Evolutionary conservation across 1,140 invertebrate species (phyloP).

Genomic region (Brachionus manjavacas): DNA sequence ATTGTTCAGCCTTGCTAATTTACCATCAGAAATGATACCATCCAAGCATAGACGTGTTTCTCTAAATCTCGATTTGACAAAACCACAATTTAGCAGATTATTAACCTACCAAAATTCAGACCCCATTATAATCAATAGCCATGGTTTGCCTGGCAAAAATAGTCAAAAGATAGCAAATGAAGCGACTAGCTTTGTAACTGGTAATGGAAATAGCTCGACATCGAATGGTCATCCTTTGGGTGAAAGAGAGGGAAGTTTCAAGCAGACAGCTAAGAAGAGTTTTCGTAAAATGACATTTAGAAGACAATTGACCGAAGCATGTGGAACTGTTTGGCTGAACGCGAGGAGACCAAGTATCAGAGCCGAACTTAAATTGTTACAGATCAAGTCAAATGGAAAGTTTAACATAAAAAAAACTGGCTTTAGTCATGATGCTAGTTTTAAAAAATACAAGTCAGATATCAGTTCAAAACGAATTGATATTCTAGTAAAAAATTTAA

Average conservation of each 20-base stretch:
- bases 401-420: conserved; percentile 22
- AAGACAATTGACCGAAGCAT: conserved; percentile 72
- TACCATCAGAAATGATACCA: conserved; percentile 79
- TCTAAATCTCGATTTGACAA: conserved; percentile 47
- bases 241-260: conserved; percentile 24
- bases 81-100: conserved; percentile 11
- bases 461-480: neutral
- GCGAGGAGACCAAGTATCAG: conserved; percentile 74
- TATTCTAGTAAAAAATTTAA: conserved; percentile 9
- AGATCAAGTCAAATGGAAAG: conserved; percentile 64
- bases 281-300: conserved; percentile 68
- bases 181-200: neutral
- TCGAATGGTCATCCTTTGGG: neutral
- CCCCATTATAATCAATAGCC: neutral
- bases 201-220: neutral
- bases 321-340: conserved; percentile 76
- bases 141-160: neutral
- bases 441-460: neutral
- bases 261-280: conserved; percentile 43
- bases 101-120: neutral
- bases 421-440: neutral
- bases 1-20: conserved; percentile 70
- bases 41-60: conserved; percentile 66
- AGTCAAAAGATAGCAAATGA: neutral
- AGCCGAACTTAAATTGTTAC: conserved; percentile 76